Evolutionary conservation across 2,888 invertebrate genomes (phyloP).

Genomic region (Chalcosyrphus nemorum): DNA sequence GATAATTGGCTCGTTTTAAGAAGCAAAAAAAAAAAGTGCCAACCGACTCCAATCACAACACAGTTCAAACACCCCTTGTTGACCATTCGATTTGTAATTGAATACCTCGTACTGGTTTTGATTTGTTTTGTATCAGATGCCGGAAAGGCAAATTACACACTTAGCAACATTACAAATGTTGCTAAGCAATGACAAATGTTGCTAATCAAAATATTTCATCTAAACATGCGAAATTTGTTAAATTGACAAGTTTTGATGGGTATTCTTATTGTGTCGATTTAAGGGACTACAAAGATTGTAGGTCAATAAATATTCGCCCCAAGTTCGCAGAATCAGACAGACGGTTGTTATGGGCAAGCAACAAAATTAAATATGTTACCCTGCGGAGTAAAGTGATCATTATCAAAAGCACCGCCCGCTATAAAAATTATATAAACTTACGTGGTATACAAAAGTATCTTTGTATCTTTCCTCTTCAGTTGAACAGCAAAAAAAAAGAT

Average conservation of each 20-base stretch:
- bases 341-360: constrained; percentile 17
- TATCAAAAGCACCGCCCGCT: constrained; percentile 68
- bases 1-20: constrained; percentile 58
- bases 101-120: constrained; percentile 32
- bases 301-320: constrained; percentile 46
- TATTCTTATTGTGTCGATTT: not conserved
- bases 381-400: constrained; percentile 41
- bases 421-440: constrained; percentile 47
- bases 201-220: not conserved
- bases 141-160: constrained; percentile 40
- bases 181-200: not conserved
- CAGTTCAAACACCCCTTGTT: constrained; percentile 34
- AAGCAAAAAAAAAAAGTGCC: not conserved
- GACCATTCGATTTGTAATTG: constrained; percentile 59
- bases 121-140: constrained; percentile 14
- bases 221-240: not conserved
- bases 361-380: constrained; percentile 37
- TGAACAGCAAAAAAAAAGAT: not conserved
- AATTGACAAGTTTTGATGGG: constrained; percentile 7
- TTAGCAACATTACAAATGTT: constrained; percentile 10
- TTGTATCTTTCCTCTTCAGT: constrained; percentile 16
- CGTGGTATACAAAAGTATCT: constrained; percentile 15
- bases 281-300: constrained; percentile 1
- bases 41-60: constrained; percentile 55
- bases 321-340: constrained; percentile 12